phyloP scores from a whole-genome alignment of 2,888 invertebrate genomes.

The Thalpophila matura region DNA sequence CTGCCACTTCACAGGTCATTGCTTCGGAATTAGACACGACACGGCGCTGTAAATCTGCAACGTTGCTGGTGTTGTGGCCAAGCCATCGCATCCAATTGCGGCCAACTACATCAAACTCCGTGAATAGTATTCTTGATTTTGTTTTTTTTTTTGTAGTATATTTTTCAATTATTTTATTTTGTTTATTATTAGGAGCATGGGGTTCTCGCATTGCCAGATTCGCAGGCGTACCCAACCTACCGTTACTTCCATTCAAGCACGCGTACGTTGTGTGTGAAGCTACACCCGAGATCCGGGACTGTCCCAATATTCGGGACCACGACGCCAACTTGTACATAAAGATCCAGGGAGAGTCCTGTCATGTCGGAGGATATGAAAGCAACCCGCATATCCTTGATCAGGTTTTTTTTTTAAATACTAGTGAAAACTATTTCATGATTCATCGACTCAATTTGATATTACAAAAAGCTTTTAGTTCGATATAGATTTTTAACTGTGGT shows the following conservation, averaged over 20 bases:
- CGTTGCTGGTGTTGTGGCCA: no score
- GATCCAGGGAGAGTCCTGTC: conserved; percentile 95
- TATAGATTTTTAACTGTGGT: no score
- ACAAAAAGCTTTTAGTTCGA: no score
- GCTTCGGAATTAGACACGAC: no score
- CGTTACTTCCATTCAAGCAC: conserved; percentile 96
- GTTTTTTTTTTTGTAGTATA: no score
- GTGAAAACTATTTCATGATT: no score
- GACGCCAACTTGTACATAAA: conserved; percentile 96
- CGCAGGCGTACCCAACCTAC: conserved; percentile 93
- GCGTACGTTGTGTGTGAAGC: conserved; percentile 96
- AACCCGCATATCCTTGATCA: conserved; percentile 95
- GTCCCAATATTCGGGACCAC: conserved; percentile 96
- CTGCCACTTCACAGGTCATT: no score
- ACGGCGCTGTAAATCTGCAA: no score
- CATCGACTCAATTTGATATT: no score
- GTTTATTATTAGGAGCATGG: conserved; percentile 93
- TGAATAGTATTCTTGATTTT: no score
- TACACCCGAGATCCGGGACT: conserved; percentile 93
- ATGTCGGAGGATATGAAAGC: conserved; percentile 96
- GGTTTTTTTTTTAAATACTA: conserved; percentile 87
- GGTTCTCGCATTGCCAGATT: conserved; percentile 93
- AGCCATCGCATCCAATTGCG: no score
- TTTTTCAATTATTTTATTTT: neutral
- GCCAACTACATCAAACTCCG: no score